Evolutionary conservation across 2,113 vertebrate genomes (phyloP).

Genomic region (Cebus imitator): DNA sequence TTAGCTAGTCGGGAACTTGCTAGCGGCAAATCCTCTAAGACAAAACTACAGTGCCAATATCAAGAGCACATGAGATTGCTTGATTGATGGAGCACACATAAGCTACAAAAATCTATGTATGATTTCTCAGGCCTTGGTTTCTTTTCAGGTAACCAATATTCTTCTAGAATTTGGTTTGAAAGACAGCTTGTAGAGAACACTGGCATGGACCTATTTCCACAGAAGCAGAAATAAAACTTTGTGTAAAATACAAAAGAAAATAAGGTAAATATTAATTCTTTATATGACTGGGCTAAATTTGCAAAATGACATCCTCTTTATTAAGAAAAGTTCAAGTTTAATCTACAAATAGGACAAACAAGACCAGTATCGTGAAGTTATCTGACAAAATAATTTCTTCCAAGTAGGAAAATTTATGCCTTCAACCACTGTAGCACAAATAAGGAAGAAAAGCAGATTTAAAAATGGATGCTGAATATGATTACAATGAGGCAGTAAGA

Average conservation of each 20-base stretch:
- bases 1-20: background rate
- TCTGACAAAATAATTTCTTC: slow-evolving; percentile 52
- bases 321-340: slow-evolving; percentile 22
- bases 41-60: background rate
- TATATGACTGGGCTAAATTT: background rate
- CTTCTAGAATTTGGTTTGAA: slow-evolving; percentile 30
- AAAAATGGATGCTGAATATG: slow-evolving; percentile 2
- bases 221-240: background rate
- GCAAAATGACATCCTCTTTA: background rate
- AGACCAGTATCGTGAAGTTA: slow-evolving; percentile 46
- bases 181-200: slow-evolving; percentile 29
- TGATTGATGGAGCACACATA: background rate
- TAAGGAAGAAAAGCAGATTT: background rate
- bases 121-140: background rate
- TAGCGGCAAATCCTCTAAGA: background rate
- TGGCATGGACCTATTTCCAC: background rate
- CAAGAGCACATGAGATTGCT: background rate
- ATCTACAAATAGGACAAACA: slow-evolving; percentile 39
- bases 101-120: background rate
- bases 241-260: slow-evolving; percentile 4
- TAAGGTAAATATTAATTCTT: slow-evolving; percentile 46
- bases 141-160: slow-evolving; percentile 15
- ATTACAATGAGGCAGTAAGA: background rate
- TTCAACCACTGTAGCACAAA: slow-evolving; percentile 37
- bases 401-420: background rate